phyloP scores from a whole-genome alignment of 2,888 invertebrate genomes.

The Disparrhopalites patrizii region DNA sequence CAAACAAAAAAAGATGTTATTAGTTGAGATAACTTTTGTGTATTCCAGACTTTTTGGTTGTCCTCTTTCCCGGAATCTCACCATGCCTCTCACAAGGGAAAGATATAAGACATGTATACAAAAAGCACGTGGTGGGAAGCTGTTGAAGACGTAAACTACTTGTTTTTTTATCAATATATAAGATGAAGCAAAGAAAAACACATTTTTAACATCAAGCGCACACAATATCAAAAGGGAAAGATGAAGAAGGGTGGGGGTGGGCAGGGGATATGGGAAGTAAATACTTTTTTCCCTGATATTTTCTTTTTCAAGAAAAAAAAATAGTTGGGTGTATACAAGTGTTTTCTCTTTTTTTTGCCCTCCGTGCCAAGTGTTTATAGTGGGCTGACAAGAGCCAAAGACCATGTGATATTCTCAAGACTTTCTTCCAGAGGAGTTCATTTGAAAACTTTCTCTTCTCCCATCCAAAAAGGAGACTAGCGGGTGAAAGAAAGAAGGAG shows the following conservation, averaged over 20 bases:
- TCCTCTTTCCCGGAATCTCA: too few relatives aligned
- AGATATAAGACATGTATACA: too few relatives aligned
- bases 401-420: too few relatives aligned
- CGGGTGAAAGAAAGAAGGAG: too few relatives aligned
- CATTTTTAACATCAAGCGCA: not conserved
- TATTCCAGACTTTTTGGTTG: too few relatives aligned
- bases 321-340: too few relatives aligned
- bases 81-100: too few relatives aligned
- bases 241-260: not conserved
- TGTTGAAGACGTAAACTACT: constrained; percentile 5
- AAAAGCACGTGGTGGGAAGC: not conserved
- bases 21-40: constrained; percentile 22
- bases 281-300: too few relatives aligned
- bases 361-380: constrained; percentile 7
- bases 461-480: too few relatives aligned
- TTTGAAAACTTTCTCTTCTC: constrained; percentile 23
- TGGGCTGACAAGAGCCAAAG: constrained; percentile 9
- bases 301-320: too few relatives aligned
- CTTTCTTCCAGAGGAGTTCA: constrained; percentile 12
- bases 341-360: too few relatives aligned
- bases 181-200: constrained; percentile 1
- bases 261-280: too few relatives aligned
- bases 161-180: constrained; percentile 10
- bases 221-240: not conserved
- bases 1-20: constrained; percentile 18